Base-by-base conservation (phyloP, 2,113 vertebrate species). In the Bathybates hornii region DNA sequence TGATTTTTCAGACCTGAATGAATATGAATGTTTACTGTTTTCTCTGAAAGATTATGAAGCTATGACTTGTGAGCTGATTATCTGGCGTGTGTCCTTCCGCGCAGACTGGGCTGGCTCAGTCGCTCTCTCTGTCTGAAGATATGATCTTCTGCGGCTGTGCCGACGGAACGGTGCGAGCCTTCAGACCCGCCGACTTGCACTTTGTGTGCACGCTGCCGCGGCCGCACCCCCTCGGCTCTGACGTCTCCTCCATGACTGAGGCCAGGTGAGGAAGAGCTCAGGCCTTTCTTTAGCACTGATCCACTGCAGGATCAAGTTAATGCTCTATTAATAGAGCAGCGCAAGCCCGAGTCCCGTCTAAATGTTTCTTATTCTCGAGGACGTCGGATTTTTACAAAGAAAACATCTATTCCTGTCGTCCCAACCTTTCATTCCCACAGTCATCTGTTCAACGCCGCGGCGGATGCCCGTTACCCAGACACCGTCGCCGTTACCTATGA, bases 121-220 rank as follows among this genome's bases (percentile, higher is more conserved):
- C 97, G 88, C 97, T 99, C 91, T 97, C 97, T 14, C 97, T 99
- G 89, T 98, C 97, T 19, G 97, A 98, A 1, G 97, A 98, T 34
- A 95, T 97, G 92, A 98, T 99, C 95, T 99, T 99, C 96, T 99
- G 98, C 16, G 98, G 98, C 89, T 98, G 98, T 1, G 97, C 98
- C 1, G 97, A 98, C 0, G 98, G 98, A 17, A 98, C 96, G 0
- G 97, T 99, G 61, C 96, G 98, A 41, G 96, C 97, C 90, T 99
- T 99, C 95, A 97, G 97, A 71, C 95, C 97, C 3, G 91, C 91
- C 6, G 98, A 99, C 93, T 97, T 99, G 81, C 97, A 96, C 91
- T 99, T 98, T 78, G 95, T 98, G 86, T 96, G 97, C 88, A 98
- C 98, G 0, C 93, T 99, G 89, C 98, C 98, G 0, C 96, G 96